Conservation (phyloP, 1,140 invertebrate genomes). For the Tetragnatha versicolor region DNA sequence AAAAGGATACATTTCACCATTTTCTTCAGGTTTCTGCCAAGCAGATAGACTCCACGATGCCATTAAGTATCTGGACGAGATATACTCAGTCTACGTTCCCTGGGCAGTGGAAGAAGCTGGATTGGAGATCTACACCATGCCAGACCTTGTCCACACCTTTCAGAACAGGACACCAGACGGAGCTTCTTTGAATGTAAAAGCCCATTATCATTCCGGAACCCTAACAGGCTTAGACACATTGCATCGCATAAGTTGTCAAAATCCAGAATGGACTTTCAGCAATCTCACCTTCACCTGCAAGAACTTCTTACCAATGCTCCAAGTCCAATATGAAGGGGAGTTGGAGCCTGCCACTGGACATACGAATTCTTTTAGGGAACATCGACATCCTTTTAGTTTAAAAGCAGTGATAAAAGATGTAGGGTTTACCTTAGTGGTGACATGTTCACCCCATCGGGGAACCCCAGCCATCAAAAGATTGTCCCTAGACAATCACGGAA, state of each 20-base stretch:
- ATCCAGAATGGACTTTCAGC: not conserved
- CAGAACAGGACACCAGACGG: constrained; percentile 28
- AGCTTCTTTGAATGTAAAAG: not conserved
- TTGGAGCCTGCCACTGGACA: not conserved
- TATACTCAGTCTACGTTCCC: not conserved
- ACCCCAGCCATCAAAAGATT: not conserved
- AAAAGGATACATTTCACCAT: too few relatives aligned
- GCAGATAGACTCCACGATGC: not conserved
- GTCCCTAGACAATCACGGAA: not conserved
- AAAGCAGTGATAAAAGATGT: not conserved
- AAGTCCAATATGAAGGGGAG: not conserved
- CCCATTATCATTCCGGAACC: constrained; percentile 11
- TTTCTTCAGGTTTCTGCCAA: not conserved
- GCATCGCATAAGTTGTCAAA: constrained; percentile 2
- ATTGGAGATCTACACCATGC: constrained; percentile 1
- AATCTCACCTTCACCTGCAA: constrained; percentile 8
- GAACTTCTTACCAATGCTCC: not conserved
- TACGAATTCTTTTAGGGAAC: not conserved
- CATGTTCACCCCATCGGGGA: not conserved
- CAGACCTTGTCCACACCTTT: not conserved
- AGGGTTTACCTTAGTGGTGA: not conserved
- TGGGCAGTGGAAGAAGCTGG: not conserved
- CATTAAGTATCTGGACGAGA: constrained; percentile 17
- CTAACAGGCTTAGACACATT: constrained; percentile 16
- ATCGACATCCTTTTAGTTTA: not conserved